Evolutionary conservation across 2,797 vertebrate species (phyloP).

Genomic region (Scarus forsteni): DNA sequence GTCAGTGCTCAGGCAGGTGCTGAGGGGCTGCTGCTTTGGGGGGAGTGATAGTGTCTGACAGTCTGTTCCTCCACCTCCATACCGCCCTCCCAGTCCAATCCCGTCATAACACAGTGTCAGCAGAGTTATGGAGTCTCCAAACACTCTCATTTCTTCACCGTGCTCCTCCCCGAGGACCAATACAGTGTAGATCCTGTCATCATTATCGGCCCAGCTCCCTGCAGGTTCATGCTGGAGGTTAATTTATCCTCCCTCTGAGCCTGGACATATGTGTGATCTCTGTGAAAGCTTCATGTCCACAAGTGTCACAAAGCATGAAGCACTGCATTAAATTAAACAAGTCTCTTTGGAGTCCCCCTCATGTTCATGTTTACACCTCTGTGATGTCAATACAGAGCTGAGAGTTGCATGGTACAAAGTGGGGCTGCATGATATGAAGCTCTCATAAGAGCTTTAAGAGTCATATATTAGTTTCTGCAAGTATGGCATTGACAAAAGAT

Average conservation of each 20-base stretch:
- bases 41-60: constrained; percentile 79
- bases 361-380: neutral
- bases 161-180: constrained; percentile 42
- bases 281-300: constrained; percentile 20
- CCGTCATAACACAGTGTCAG: constrained; percentile 55
- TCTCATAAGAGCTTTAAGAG: no score
- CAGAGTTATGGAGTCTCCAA: constrained; percentile 48
- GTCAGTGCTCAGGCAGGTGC: constrained; percentile 61
- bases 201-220: constrained; percentile 38
- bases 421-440: no score
- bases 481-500: no score
- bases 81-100: constrained; percentile 32
- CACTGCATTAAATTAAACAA: neutral
- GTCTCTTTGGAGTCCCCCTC: constrained; percentile 10
- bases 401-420: no score
- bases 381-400: no score
- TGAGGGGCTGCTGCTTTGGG: constrained; percentile 63
- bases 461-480: no score
- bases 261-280: constrained; percentile 21
- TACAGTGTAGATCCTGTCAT: constrained; percentile 48
- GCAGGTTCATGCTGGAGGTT: constrained; percentile 42
- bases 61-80: constrained; percentile 66
- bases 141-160: constrained; percentile 24
- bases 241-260: constrained; percentile 45
- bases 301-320: constrained; percentile 14